Conservation (phyloP, 2,797 vertebrate species). For the Muscicapa comitata region DNA sequence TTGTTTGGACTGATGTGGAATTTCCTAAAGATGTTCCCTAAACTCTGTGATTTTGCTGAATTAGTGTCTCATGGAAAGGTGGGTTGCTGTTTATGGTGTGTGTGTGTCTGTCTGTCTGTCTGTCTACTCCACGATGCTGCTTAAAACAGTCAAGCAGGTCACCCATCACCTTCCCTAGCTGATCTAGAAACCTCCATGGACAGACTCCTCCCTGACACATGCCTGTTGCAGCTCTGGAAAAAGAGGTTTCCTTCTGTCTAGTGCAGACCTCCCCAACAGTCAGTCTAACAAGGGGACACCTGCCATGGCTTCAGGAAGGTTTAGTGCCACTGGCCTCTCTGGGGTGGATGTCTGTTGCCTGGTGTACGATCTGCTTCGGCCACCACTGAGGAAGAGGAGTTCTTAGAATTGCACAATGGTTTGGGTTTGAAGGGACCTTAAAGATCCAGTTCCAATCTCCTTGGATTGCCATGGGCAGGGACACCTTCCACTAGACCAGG, state of each 20-base stretch:
- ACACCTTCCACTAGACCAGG: not conserved
- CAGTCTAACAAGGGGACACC: not conserved
- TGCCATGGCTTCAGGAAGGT: not conserved
- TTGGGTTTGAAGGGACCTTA: not conserved
- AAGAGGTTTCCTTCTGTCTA: not conserved
- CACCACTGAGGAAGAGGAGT: not conserved
- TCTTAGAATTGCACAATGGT: not conserved
- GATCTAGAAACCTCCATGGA: not conserved
- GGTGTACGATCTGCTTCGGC: not conserved
- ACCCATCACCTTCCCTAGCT: not conserved
- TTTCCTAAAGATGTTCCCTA: not conserved
- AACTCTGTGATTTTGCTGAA: not conserved
- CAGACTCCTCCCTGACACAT: not conserved
- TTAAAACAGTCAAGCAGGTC: not conserved
- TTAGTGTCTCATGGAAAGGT: not conserved
- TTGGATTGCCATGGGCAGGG: not conserved
- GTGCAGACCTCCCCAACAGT: not conserved
- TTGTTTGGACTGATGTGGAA: not conserved
- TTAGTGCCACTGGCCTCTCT: not conserved
- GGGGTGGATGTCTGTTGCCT: not conserved
- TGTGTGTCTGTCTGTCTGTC: not conserved
- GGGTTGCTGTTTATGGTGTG: not conserved
- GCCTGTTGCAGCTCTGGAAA: not conserved
- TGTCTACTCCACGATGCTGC: not conserved
- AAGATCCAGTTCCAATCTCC: not conserved